phyloP scores from a whole-genome alignment of 1,140 invertebrate genomes.

The Sipha flava region DNA sequence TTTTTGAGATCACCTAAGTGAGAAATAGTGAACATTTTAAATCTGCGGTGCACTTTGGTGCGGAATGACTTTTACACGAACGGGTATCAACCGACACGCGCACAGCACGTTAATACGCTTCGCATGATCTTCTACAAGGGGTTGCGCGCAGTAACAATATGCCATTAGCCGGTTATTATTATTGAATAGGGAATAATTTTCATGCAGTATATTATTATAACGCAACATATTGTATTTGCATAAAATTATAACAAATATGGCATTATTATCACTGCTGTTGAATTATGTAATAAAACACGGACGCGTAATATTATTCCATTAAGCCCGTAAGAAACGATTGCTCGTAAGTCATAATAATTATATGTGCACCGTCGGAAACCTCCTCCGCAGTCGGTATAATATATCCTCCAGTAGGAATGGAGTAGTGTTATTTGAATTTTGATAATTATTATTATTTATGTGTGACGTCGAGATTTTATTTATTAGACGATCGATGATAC shows the following conservation, averaged over 20 bases:
- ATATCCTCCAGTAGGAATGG: too few species aligned
- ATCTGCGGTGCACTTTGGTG: too few species aligned
- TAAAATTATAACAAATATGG: slow-evolving; percentile 5
- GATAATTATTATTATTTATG: too few species aligned
- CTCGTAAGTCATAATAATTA: background rate
- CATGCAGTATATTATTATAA: background rate
- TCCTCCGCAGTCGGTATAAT: background rate
- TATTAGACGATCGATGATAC: too few species aligned
- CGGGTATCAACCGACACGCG: background rate
- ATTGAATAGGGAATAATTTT: background rate
- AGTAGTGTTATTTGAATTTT: too few species aligned
- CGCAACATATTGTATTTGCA: background rate
- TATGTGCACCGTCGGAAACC: background rate
- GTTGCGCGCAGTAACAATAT: slow-evolving; percentile 2
- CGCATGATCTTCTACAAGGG: background rate
- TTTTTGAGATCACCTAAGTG: too few species aligned
- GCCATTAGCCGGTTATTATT: background rate
- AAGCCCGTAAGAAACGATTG: background rate
- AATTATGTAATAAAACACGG: background rate
- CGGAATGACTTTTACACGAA: too few species aligned
- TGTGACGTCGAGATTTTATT: too few species aligned
- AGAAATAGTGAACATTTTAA: too few species aligned
- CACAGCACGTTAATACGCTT: background rate
- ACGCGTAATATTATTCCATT: background rate
- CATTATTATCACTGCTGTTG: background rate